Evolutionary conservation across 2,797 vertebrate species (phyloP), one percentile per base, ranked within the genome.

Genomic region (Brotula barbata): DNA sequence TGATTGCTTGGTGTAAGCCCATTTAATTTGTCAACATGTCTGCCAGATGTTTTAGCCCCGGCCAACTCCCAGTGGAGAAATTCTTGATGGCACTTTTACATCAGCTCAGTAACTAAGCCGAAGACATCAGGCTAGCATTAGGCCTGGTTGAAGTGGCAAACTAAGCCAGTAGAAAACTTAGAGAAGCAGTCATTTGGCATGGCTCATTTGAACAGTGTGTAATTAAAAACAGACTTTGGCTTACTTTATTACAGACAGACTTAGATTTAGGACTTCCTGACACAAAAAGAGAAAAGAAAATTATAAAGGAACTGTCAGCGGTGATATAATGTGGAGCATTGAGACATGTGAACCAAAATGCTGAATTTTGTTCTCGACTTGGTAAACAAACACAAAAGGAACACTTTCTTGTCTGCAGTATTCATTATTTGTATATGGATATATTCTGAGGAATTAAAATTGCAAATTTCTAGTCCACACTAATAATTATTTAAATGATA

Each of bases 151-250:
- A 81, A 69, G 70, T 64, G 64, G 65, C 19, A 61, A 80, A 71
- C 36, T 59, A 56, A 75, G 7, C 20, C 45, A 7, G 33, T 23
- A 37, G 14, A 55, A 55, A 64, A 43, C 51, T 25, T 68, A 66
- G 54, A 48, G 54, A 66, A 60, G 44, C 61, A 53, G 58, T 64
- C 40, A 23, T 39, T 73, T 52, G 68, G 67, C 50, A 69, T 23
- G 17, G 12, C 54, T 57, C 45, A 45, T 34, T 67, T 43, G 17
- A 60, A 39, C 21, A 39, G 44, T 49, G 36, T 41, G 23, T 68
- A 81, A 77, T 84, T 71, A 78, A 76, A 73, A 42, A 58, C 71
- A 60, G 59, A 43, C 64, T 45, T 51, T 45, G 61, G 48, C 33
- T 64, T 31, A 50, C 77, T 84, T 82, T 70, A 76, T 49, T 33